Base-by-base conservation (phyloP, 2,888 invertebrate genomes). In the Drosophila sordidapex region DNA sequence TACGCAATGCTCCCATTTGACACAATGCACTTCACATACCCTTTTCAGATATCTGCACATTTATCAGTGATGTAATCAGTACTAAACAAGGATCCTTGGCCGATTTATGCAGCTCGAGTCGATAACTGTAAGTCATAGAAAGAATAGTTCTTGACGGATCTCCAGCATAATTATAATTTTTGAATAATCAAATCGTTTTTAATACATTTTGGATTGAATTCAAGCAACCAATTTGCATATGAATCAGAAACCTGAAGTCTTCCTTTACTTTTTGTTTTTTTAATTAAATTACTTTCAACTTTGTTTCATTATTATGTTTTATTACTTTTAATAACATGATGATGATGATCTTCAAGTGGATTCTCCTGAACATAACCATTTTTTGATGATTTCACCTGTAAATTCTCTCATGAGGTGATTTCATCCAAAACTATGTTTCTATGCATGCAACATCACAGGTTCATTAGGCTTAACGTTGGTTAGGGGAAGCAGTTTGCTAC, bases 381-480 rank as follows among this genome's bases (percentile, higher is more conserved):
- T 2, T 6, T 18, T n/a, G 27, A 49, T 15, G 27, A 27, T 5
- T 49, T 27, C 49, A 27, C 48, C 15, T 27, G 18, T 48, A 2
- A 25, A 18, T 18, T 3, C 11, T 21, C 13, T 7, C 13, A 7
- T 10, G 4, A 15, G 15, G 7, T 13, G 13, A 25, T 8, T 25
- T 15, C 15, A 21, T 7, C 5, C 15, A 21, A 40, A 43, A 43
- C 43, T 43, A 21, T 43, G 21, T 56, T 51, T 29, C 38, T 27
- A 18, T 21, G 53, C 58, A 52, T 48, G 48, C 65, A 70, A 25
- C 52, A 51, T 70, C 56, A 66, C 31, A 18, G 56, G 52, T 48
- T 66, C 65, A 62, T 70, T 79, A 56, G 58, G 70, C 52, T 35
- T 29, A 33, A 48, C 49, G 31, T 36, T 36, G 49, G 66, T 51